Conservation (phyloP, 2,113 vertebrate genomes). For the Collichthys lucidus region DNA sequence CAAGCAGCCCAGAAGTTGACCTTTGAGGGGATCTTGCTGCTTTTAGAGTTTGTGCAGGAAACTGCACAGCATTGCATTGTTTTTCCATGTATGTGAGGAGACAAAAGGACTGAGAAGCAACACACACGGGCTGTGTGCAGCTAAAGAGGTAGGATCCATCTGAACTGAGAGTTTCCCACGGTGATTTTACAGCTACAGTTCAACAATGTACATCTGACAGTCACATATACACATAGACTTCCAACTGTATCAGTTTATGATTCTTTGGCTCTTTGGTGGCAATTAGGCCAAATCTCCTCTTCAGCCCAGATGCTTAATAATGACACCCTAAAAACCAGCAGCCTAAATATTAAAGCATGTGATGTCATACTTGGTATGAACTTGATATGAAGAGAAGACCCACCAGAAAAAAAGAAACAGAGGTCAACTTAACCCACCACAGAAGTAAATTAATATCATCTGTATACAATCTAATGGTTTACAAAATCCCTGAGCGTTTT, state of each 20-base stretch:
- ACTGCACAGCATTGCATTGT: constrained; percentile 22
- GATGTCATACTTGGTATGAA: too few species aligned
- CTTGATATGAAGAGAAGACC: not conserved
- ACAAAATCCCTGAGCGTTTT: constrained; percentile 42
- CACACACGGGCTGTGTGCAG: not conserved
- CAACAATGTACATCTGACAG: not conserved
- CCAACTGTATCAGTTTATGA: not conserved
- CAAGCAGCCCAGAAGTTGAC: constrained; percentile 36
- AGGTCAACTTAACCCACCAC: constrained; percentile 10
- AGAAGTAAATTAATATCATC: constrained; percentile 55
- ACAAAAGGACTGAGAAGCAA: constrained; percentile 12
- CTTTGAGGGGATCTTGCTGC: constrained; percentile 9
- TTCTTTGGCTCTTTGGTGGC: not conserved
- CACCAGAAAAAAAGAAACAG: not conserved
- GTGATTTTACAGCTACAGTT: not conserved
- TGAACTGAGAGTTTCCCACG: not conserved
- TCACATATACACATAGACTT: not conserved
- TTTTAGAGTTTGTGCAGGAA: constrained; percentile 29
- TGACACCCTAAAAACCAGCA: too few species aligned
- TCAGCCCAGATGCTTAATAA: not conserved
- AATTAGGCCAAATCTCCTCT: not conserved
- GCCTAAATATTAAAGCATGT: too few species aligned
- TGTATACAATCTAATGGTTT: constrained; percentile 59
- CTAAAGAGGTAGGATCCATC: not conserved
- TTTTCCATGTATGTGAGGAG: constrained; percentile 21